These are phyloP conservation scores for Nephrotoma flavescens DNA, from an alignment of 2,888 invertebrate species.

Conservation along the genomic window DNA sequence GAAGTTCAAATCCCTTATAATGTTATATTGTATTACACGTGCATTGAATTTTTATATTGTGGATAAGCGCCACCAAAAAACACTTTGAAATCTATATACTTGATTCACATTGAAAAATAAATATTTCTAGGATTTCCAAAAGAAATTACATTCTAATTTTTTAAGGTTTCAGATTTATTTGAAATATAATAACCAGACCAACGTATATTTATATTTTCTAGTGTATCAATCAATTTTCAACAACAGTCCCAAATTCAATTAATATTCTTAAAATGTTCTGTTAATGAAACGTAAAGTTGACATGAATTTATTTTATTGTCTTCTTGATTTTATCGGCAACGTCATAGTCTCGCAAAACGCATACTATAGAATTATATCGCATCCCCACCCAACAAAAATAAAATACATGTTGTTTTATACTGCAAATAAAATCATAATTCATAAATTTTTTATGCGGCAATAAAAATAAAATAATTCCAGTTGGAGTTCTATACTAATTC, in stretches of 20 bases:
- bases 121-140: not conserved
- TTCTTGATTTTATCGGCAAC: not conserved
- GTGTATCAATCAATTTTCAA: not conserved
- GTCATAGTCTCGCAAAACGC: not conserved
- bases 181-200: not conserved
- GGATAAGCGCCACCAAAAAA: not conserved
- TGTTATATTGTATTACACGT: not conserved
- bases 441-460: not conserved
- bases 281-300: not conserved
- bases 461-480: not conserved
- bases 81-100: not conserved
- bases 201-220: not conserved
- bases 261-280: not conserved
- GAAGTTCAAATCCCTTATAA: not conserved
- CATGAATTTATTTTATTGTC: not conserved
- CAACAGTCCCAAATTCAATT: not conserved
- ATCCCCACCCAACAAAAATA: not conserved
- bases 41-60: not conserved
- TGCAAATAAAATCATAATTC: not conserved
- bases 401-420: not conserved
- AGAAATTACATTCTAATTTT: not conserved
- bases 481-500: not conserved
- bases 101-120: not conserved
- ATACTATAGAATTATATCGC: not conserved
- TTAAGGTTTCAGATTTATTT: not conserved